Evolutionary conservation across 2,888 invertebrate genomes (phyloP), one percentile per base, ranked within the genome.

Genomic region (Carcina quercana): DNA sequence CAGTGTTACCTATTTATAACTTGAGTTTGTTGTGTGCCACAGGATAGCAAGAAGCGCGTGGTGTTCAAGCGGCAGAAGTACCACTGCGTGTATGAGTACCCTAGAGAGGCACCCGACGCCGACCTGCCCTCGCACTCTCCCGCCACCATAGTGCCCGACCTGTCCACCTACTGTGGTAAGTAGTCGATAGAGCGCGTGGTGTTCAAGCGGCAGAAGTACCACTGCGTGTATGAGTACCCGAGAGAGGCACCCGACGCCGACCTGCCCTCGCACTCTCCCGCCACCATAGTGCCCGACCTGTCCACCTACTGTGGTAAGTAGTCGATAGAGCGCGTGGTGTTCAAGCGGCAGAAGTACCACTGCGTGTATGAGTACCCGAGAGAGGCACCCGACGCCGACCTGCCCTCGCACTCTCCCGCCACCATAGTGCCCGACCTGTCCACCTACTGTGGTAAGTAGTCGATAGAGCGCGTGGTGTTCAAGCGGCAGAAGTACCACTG

Each of bases 361-460:
- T 91, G 92, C 59, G 91, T 93, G 38, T 94, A 93, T 69, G 92
- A 93, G 69, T 93, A 94, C 74, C 93, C 93, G 28, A 88, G 91
- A 50, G 93, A 93, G 70, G 87, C 86, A 20, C 55, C 74, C 44
- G 87, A 70, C 40, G 45, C 48, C 10, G 76, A 71, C 44, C n/a
- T n/a, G n/a, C n/a, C n/a, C n/a, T n/a, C n/a, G n/a, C n/a, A n/a
- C n/a, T n/a, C n/a, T n/a, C n/a, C n/a, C n/a, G n/a, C n/a, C n/a
- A n/a, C n/a, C n/a, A n/a, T n/a, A n/a, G n/a, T n/a, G n/a, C n/a
- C n/a, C n/a, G n/a, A n/a, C n/a, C n/a, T n/a, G n/a, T n/a, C n/a
- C n/a, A n/a, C n/a, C n/a, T n/a, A n/a, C n/a, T n/a, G n/a, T n/a
- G n/a, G n/a, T n/a, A n/a, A n/a, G n/a, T n/a, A n/a, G n/a, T n/a